Conservation (phyloP, 2,797 vertebrate species). For the Sebastes taczanowskii region DNA sequence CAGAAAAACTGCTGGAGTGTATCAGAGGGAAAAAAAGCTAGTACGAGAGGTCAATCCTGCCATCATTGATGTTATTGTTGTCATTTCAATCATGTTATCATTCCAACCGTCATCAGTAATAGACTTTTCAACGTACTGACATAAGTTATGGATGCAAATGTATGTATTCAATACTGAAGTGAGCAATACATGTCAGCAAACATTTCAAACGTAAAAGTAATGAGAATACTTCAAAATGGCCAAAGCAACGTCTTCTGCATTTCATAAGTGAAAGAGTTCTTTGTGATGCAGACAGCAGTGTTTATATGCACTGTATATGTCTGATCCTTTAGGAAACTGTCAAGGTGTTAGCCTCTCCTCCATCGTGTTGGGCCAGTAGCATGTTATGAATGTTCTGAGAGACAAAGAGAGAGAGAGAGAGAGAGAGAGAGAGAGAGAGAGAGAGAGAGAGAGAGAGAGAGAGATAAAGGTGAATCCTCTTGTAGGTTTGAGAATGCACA, state of each 20-base stretch:
- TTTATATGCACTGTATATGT: background rate
- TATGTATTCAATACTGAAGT: constrained; percentile 35
- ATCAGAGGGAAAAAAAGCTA: constrained; percentile 26
- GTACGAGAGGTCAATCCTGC: constrained; percentile 26
- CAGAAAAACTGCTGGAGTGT: constrained; percentile 70
- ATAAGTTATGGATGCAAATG: background rate
- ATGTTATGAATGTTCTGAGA: constrained; percentile 73
- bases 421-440: background rate
- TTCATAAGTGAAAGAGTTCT: background rate
- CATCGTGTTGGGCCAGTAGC: constrained; percentile 40
- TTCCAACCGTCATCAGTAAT: background rate
- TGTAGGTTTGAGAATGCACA: background rate
- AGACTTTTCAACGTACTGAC: background rate
- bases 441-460: background rate
- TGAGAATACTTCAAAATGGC: background rate
- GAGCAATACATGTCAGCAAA: background rate
- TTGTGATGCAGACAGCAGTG: background rate
- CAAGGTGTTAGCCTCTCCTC: constrained; percentile 11
- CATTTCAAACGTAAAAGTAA: background rate
- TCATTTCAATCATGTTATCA: constrained; percentile 20
- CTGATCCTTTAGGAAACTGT: constrained; percentile 20
- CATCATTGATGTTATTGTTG: constrained; percentile 38
- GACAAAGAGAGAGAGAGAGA: background rate
- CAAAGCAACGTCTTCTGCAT: background rate
- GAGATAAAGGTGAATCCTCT: background rate